phyloP scores from a whole-genome alignment of 2,888 invertebrate genomes.

The Nematopogon swammerdamellus region DNA sequence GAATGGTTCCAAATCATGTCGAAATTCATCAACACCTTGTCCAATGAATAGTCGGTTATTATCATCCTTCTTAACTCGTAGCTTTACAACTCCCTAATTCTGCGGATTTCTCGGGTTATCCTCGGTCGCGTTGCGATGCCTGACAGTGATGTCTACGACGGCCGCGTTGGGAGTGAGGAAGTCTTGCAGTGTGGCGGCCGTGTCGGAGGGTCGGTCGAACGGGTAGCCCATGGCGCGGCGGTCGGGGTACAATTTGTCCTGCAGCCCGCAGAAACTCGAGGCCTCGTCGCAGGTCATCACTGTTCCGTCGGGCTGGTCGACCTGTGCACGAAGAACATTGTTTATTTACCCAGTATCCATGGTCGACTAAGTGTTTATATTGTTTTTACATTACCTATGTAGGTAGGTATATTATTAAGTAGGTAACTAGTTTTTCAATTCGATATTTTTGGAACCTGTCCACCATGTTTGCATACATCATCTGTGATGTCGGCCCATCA shows the following conservation, averaged over 20 bases:
- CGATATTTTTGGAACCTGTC: too few species aligned
- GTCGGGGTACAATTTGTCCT: conserved; percentile 77
- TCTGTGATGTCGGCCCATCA: too few species aligned
- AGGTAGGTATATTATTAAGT: too few species aligned
- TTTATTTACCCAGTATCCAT: too few species aligned
- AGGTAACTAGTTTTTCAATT: too few species aligned
- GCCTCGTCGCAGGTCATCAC: conserved; percentile 65
- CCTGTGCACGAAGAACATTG: conserved; percentile 21
- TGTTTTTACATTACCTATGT: background rate
- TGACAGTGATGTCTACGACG: conserved; percentile 59
- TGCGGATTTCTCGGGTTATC: conserved; percentile 32
- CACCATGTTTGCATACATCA: too few species aligned
- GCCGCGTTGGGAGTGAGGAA: conserved; percentile 73
- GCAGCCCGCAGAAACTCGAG: conserved; percentile 75
- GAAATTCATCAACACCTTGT: too few species aligned
- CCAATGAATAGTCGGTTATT: too few species aligned
- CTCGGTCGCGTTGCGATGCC: conserved; percentile 51
- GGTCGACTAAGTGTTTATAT: background rate
- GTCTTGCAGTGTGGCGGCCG: conserved; percentile 56
- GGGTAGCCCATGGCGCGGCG: conserved; percentile 83
- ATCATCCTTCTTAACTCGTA: too few species aligned
- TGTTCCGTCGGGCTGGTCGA: conserved; percentile 28
- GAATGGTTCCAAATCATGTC: too few species aligned
- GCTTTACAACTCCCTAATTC: too few species aligned
- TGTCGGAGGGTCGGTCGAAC: conserved; percentile 63